Conservation (phyloP, 2,797 vertebrate species). For the Sebastes flavidus region DNA sequence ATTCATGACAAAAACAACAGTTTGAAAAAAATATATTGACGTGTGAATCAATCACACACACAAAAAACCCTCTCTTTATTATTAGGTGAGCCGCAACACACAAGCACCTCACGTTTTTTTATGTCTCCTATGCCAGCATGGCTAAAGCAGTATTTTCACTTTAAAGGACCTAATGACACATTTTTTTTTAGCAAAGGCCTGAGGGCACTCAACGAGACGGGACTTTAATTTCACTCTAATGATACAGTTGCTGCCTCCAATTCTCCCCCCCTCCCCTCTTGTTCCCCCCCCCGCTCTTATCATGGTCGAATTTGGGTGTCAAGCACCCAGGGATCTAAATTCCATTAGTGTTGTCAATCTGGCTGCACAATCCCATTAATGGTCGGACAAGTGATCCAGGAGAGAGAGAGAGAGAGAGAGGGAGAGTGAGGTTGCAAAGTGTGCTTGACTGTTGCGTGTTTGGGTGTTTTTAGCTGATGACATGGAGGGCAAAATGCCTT, state of each 20-base stretch:
- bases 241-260: constrained; percentile 30
- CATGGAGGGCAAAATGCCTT: constrained; percentile 12
- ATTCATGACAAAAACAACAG: too few species aligned
- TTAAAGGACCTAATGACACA: constrained; percentile 16
- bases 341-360: constrained; percentile 53
- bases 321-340: constrained; percentile 48
- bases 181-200: constrained; percentile 16
- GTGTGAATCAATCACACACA: not conserved
- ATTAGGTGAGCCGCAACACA: not conserved
- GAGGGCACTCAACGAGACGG: not conserved
- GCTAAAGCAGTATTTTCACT: not conserved
- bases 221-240: constrained; percentile 49
- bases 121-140: not conserved
- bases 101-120: not conserved
- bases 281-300: not conserved
- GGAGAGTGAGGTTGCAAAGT: not conserved
- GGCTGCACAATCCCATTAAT: constrained; percentile 49
- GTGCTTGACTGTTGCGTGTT: not conserved
- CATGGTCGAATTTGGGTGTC: constrained; percentile 45
- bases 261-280: not conserved
- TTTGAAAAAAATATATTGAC: too few species aligned
- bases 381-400: constrained; percentile 19
- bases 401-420: not conserved
- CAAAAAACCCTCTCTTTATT: not conserved
- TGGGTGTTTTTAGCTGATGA: constrained; percentile 8